phyloP scores from a whole-genome alignment of 2,888 invertebrate genomes.

The Plemyria rubiginata region DNA sequence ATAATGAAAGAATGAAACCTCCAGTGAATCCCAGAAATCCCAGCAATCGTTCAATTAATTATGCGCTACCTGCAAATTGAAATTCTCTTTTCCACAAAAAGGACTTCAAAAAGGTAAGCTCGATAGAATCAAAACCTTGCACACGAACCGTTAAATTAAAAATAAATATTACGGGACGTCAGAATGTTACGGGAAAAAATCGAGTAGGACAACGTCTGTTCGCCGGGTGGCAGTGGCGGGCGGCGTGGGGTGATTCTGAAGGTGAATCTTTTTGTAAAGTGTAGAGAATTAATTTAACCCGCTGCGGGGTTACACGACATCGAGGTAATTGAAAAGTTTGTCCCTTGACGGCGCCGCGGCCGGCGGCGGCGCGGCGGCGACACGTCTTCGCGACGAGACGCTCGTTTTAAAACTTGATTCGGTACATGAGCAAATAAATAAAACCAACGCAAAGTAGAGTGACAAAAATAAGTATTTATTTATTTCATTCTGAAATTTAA shows the following conservation, averaged over 20 bases:
- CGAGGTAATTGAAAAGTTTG: conserved; percentile 42
- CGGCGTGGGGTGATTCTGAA: conserved; percentile 59
- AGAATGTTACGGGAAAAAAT: conserved; percentile 78
- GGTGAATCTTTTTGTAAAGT: conserved; percentile 85
- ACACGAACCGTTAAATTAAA: conserved; percentile 82
- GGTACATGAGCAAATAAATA: neutral
- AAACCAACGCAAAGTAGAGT: neutral
- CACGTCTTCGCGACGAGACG: conserved; percentile 56
- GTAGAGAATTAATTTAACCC: conserved; percentile 85
- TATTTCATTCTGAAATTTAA: no score
- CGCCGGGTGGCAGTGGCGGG: conserved; percentile 58
- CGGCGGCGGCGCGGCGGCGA: conserved; percentile 38
- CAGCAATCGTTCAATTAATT: conserved; percentile 12
- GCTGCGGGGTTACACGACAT: conserved; percentile 85
- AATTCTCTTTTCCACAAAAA: conserved; percentile 69
- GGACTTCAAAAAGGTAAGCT: conserved; percentile 72
- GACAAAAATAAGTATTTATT: no score
- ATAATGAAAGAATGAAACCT: neutral
- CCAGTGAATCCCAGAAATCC: conserved; percentile 8
- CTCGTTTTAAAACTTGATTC: conserved; percentile 2
- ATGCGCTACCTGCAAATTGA: conserved; percentile 60
- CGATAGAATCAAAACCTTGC: conserved; percentile 75
- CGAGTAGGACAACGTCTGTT: conserved; percentile 69
- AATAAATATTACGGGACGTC: conserved; percentile 84
- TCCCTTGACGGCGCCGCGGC: conserved; percentile 53